These are phyloP conservation scores for Lepeophtheirus salmonis DNA, from an alignment of 1,140 invertebrate species.

Conservation along the genomic window DNA sequence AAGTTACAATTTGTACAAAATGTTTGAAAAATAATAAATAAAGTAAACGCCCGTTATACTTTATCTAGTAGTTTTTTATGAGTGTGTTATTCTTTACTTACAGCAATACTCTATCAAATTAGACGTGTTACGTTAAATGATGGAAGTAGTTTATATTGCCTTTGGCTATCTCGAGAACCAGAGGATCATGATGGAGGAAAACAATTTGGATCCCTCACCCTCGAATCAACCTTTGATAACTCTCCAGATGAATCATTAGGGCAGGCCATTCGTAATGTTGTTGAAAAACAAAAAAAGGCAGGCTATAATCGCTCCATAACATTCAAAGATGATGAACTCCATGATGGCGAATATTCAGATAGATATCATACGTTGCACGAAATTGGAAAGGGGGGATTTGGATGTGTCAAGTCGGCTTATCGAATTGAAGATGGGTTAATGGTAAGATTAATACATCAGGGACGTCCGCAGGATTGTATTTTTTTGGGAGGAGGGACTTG, in stretches of 20 bases:
- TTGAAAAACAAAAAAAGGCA: constrained; percentile 3
- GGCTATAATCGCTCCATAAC: background rate
- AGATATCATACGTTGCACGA: constrained; percentile 46
- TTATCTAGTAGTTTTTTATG: too few species aligned
- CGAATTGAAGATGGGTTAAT: constrained; percentile 39
- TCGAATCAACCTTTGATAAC: constrained; percentile 31
- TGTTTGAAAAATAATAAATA: too few species aligned
- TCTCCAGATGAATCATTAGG: constrained; percentile 29
- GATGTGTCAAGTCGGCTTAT: constrained; percentile 46
- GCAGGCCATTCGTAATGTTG: constrained; percentile 19
- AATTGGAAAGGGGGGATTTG: constrained; percentile 54
- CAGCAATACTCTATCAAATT: constrained; percentile 30
- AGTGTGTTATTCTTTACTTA: too few species aligned
- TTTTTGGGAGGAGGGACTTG: too few species aligned
- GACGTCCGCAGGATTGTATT: too few species aligned
- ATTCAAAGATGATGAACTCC: constrained; percentile 29
- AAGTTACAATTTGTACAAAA: too few species aligned
- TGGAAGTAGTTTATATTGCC: constrained; percentile 29
- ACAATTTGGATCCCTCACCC: constrained; percentile 28
- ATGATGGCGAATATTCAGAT: constrained; percentile 38
- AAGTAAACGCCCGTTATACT: too few species aligned
- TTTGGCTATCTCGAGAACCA: constrained; percentile 35
- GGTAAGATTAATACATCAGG: too few species aligned
- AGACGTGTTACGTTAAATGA: constrained; percentile 28
- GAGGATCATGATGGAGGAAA: constrained; percentile 28